These are phyloP conservation scores for Syngnathus scovelli DNA, from an alignment of 2,113 vertebrate species.

Conservation along the genomic window DNA sequence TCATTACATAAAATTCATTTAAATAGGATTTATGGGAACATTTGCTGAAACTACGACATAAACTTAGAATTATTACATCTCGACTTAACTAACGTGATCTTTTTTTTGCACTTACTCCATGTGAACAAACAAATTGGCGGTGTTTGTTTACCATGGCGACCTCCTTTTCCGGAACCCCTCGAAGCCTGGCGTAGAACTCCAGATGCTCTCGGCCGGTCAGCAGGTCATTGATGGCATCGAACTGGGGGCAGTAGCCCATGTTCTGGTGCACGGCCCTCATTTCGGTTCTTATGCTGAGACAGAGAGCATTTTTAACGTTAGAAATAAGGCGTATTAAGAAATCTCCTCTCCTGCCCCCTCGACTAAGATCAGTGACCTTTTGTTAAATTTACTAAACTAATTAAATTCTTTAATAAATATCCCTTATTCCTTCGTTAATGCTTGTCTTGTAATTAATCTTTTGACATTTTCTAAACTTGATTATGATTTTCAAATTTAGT, in stretches of 20 bases:
- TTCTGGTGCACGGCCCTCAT: constrained; percentile 87
- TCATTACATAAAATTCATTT: too few relatives aligned
- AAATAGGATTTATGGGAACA: too few relatives aligned
- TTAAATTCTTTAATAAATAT: too few relatives aligned
- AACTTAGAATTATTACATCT: constrained; percentile 1
- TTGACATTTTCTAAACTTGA: too few relatives aligned
- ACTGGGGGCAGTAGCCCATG: constrained; percentile 95
- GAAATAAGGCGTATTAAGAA: constrained; percentile 28
- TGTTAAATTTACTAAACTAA: too few relatives aligned
- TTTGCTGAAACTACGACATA: too few relatives aligned
- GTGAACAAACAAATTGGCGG: neutral
- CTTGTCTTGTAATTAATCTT: too few relatives aligned
- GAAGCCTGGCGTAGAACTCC: constrained; percentile 87
- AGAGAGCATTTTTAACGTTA: constrained; percentile 39
- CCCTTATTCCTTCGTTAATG: too few relatives aligned
- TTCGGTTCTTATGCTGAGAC: constrained; percentile 78
- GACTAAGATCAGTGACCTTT: too few relatives aligned
- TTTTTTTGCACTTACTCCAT: neutral
- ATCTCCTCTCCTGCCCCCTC: too few relatives aligned
- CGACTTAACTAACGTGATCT: constrained; percentile 23
- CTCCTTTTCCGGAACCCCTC: constrained; percentile 88
- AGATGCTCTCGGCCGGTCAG: constrained; percentile 87
- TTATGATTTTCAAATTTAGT: neutral
- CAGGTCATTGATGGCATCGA: constrained; percentile 87
- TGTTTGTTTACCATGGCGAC: constrained; percentile 80